Evolutionary conservation across 1,140 invertebrate species (phyloP).

Genomic region (Caenorhabditis briggsae): DNA sequence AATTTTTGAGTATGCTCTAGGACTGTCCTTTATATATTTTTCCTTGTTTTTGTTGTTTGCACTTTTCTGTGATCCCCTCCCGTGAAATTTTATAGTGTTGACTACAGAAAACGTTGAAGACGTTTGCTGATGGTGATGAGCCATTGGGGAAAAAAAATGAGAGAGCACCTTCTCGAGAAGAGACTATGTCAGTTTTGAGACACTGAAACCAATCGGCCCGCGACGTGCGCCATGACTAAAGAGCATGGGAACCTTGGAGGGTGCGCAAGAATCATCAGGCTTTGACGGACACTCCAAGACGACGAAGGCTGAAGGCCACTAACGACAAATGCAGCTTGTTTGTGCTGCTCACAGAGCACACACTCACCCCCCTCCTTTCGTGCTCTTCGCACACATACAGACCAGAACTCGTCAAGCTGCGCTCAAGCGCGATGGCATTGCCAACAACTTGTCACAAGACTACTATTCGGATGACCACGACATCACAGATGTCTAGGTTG

Average conservation of each 20-base stretch:
- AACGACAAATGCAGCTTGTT: slow-evolving; percentile 50
- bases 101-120: background rate
- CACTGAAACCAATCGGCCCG: slow-evolving; percentile 30
- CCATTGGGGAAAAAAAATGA: slow-evolving; percentile 26
- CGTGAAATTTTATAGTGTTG: no score
- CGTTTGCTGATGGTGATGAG: slow-evolving; percentile 48
- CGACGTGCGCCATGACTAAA: slow-evolving; percentile 18
- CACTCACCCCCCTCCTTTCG: background rate
- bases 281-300: slow-evolving; percentile 31
- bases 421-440: slow-evolving; percentile 34
- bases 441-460: slow-evolving; percentile 35
- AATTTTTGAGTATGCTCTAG: no score
- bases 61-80: background rate
- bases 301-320: background rate
- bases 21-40: no score
- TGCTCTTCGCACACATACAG: slow-evolving; percentile 17
- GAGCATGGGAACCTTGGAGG: slow-evolving; percentile 2
- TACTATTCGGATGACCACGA: background rate
- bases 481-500: background rate
- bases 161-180: background rate
- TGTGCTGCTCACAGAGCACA: slow-evolving; percentile 44
- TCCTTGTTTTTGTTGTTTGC: background rate
- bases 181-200: background rate
- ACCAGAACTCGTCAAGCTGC: slow-evolving; percentile 7
- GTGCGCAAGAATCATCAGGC: slow-evolving; percentile 20